These are phyloP conservation scores for Lithobates sylvaticus DNA, from an alignment of 2,797 vertebrate species.

Conservation along the genomic window DNA sequence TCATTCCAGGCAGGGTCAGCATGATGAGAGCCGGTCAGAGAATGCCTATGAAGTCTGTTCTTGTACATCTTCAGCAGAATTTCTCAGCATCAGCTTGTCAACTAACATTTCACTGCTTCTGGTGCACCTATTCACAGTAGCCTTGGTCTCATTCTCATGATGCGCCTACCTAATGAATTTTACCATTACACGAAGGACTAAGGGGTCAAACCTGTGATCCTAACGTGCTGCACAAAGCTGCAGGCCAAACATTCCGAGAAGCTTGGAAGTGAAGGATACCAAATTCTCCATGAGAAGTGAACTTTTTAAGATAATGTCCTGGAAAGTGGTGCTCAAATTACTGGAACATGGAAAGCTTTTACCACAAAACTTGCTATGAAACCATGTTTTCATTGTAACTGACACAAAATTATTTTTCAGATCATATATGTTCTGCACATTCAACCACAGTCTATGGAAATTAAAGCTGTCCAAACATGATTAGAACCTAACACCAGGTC, in stretches of 20 bases:
- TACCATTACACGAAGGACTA: constrained; percentile 36
- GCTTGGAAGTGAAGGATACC: constrained; percentile 60
- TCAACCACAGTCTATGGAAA: constrained; percentile 33
- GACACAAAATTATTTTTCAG: neutral
- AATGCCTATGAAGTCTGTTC: constrained; percentile 92
- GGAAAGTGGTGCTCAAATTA: constrained; percentile 49
- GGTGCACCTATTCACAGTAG: constrained; percentile 52
- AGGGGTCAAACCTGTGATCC: constrained; percentile 16
- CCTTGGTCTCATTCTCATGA: constrained; percentile 53
- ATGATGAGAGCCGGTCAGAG: constrained; percentile 81
- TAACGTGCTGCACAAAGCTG: neutral
- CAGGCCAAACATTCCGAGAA: constrained; percentile 67
- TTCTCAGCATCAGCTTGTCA: neutral
- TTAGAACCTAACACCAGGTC: neutral
- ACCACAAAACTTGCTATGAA: neutral
- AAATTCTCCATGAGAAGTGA: constrained; percentile 72
- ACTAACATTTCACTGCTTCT: constrained; percentile 10
- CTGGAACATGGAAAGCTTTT: constrained; percentile 10
- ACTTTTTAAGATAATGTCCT: constrained; percentile 56
- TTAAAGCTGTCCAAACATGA: neutral
- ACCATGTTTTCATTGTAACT: neutral
- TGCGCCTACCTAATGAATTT: constrained; percentile 22
- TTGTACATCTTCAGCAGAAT: constrained; percentile 82
- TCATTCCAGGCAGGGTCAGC: constrained; percentile 75
- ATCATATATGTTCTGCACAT: constrained; percentile 8